Conservation (phyloP, 35 echinoderm and acorn worm genomes). For the Anneissia japonica region DNA sequence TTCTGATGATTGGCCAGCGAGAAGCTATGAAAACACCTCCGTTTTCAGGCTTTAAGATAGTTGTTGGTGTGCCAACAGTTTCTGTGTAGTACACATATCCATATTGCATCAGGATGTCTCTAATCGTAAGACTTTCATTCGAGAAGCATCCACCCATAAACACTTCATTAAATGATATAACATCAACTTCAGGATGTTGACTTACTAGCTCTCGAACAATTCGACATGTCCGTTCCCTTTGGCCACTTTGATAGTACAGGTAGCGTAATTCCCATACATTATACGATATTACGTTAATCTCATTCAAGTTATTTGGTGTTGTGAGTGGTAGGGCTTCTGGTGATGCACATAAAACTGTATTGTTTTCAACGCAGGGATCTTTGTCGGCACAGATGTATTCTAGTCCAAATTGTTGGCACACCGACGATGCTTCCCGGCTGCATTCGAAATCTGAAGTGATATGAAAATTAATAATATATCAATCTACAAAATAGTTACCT, state of each 20-base stretch:
- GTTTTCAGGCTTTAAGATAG: constrained; percentile 54
- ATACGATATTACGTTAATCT: constrained; percentile 61
- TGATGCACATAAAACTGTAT: neutral
- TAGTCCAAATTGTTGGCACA: constrained; percentile 45
- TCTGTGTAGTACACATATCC: constrained; percentile 74
- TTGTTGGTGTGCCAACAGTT: constrained; percentile 50
- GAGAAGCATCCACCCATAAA: constrained; percentile 95
- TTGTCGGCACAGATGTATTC: constrained; percentile 42
- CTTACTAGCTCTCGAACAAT: constrained; percentile 58
- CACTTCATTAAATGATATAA: constrained; percentile 77
- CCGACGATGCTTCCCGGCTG: neutral
- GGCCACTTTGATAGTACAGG: constrained; percentile 74
- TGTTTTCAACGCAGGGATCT: neutral
- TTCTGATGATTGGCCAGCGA: constrained; percentile 74
- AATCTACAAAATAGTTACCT: no score
- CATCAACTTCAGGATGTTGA: constrained; percentile 76
- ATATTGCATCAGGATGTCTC: constrained; percentile 68
- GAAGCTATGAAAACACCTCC: constrained; percentile 92
- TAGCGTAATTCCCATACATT: constrained; percentile 92
- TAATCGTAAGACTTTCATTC: constrained; percentile 38
- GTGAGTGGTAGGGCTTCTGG: neutral
- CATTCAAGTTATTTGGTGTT: neutral
- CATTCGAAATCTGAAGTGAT: neutral
- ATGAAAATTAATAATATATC: neutral
- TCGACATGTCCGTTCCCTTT: constrained; percentile 83